These are phyloP conservation scores for Bergia sp. DNA, from an alignment of 92 coral and sea anemone genomes.

Conservation along the genomic window DNA sequence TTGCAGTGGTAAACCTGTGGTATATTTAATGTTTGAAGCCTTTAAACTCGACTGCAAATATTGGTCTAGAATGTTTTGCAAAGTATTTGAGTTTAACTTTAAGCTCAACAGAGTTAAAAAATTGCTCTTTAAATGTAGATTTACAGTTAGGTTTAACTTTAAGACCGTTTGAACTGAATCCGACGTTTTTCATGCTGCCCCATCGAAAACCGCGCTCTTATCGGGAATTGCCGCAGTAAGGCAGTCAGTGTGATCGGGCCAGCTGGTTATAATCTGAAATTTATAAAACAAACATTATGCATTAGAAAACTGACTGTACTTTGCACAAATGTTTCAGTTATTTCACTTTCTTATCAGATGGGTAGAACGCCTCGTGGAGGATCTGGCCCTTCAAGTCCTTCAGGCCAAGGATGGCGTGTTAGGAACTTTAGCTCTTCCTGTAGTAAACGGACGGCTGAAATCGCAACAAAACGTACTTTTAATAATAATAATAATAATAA, in stretches of 20 bases:
- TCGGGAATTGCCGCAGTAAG: background rate
- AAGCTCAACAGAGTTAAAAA: too few relatives aligned
- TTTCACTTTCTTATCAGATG: background rate
- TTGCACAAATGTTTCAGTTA: background rate
- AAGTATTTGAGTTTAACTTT: too few relatives aligned
- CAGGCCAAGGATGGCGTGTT: background rate
- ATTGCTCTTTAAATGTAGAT: too few relatives aligned
- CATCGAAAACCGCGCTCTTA: too few relatives aligned
- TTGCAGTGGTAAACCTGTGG: too few relatives aligned
- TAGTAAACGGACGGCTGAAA: background rate
- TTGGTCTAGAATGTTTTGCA: too few relatives aligned
- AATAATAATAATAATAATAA: too few relatives aligned
- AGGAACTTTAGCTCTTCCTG: background rate
- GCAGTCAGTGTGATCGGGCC: background rate
- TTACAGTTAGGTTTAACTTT: too few relatives aligned
- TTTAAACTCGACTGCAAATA: too few relatives aligned
- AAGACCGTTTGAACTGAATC: too few relatives aligned
- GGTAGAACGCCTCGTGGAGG: background rate
- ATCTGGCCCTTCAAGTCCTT: background rate
- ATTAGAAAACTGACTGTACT: background rate
- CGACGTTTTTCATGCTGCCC: too few relatives aligned
- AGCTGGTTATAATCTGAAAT: background rate
- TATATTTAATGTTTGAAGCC: too few relatives aligned
- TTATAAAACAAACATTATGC: background rate
- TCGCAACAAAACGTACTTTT: background rate